Conservation (phyloP, 2,888 invertebrate species). For the Zaprionus obscuricornis region DNA sequence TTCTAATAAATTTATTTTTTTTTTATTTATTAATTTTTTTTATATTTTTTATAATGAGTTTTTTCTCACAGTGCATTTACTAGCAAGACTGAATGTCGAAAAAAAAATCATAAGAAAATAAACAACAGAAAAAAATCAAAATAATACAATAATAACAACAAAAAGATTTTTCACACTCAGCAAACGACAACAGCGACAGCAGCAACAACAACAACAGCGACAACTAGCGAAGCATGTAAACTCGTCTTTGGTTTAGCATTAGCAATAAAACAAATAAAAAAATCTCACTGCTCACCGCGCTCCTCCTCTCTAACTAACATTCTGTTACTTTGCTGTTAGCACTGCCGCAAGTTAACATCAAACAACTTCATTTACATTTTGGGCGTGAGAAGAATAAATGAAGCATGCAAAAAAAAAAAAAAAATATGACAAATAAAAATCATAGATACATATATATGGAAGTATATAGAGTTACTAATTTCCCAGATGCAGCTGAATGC, state of each 20-base stretch:
- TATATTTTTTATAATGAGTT: too few relatives aligned
- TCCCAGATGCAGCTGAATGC: constrained; percentile 48
- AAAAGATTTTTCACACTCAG: constrained; percentile 65
- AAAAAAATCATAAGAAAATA: constrained; percentile 27
- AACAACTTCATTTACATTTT: constrained; percentile 70
- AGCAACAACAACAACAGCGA: constrained; percentile 1
- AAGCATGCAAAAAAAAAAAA: constrained; percentile 43
- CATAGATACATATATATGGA: constrained; percentile 10
- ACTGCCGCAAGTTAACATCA: constrained; percentile 30
- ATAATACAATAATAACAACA: constrained; percentile 1
- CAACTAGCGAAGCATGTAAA: constrained; percentile 61
- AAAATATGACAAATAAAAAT: constrained; percentile 47
- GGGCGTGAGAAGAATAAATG: constrained; percentile 70
- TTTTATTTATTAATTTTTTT: too few relatives aligned
- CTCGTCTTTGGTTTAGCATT: constrained; percentile 55
- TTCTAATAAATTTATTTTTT: too few relatives aligned
- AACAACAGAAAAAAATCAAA: constrained; percentile 7
- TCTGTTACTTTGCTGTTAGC: constrained; percentile 6
- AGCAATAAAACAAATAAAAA: constrained; percentile 42
- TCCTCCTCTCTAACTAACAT: background rate
- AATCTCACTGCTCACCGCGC: background rate
- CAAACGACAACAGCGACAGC: constrained; percentile 44
- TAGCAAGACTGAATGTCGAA: too few relatives aligned
- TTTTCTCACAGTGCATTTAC: too few relatives aligned
- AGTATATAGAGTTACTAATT: constrained; percentile 15